A percentile compares a stretch with the other conserved stretches of the same genome.
Conservation (phyloP, 2,888 invertebrate species). For the Lamproptera curius region DNA sequence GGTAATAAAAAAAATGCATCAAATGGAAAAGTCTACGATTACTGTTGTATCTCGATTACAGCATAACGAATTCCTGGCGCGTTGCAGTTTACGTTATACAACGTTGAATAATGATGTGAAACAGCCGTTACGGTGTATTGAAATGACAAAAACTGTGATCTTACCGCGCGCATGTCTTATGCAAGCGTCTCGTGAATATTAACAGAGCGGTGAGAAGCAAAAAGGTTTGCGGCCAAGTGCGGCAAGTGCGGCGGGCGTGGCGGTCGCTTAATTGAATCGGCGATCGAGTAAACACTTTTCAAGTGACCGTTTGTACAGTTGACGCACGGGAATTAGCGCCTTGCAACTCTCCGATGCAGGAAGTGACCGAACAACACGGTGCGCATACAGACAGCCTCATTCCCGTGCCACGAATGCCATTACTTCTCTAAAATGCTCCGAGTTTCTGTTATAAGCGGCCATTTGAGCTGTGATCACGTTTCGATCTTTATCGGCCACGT, state of each 20-base stretch:
- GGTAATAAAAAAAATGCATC: too few species aligned
- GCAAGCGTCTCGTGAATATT: slow-evolving; percentile 4
- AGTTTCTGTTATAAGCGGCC: not conserved
- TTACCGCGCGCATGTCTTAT: not conserved
- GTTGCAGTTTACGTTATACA: not conserved
- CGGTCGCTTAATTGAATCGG: not conserved
- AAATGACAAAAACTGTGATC: slow-evolving; percentile 8
- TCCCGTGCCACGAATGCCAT: not conserved
- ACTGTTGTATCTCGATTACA: too few species aligned
- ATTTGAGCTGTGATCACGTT: slow-evolving; percentile 1
- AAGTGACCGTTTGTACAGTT: not conserved
- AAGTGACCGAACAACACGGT: not conserved
- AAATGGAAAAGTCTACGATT: too few species aligned
- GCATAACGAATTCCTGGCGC: not conserved
- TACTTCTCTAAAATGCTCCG: not conserved
- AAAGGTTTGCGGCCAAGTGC: not conserved
- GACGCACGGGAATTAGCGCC: not conserved
- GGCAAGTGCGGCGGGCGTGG: not conserved
- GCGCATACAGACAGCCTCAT: slow-evolving; percentile 2
- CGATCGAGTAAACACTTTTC: not conserved
- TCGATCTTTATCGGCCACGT: not conserved
- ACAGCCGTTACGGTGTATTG: not conserved
- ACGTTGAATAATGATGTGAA: not conserved
- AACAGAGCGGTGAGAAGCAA: not conserved
- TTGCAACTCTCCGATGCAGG: not conserved